These are phyloP conservation scores for Rhabditoides inermis DNA, from an alignment of 2,888 invertebrate species.

Conservation along the genomic window DNA sequence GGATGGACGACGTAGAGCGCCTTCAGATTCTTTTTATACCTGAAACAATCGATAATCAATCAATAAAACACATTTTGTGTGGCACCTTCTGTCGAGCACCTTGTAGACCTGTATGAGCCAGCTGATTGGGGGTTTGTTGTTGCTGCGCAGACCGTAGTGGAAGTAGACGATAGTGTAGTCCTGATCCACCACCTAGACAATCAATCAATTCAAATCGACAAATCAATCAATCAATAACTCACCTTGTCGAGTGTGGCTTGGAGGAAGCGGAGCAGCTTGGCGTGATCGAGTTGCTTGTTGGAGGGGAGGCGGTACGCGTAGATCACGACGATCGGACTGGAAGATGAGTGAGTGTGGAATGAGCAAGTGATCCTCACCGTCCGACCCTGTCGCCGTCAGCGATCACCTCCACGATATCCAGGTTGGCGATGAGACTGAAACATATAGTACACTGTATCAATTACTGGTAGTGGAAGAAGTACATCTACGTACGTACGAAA, in stretches of 20 bases:
- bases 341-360: conserved; percentile 1
- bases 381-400: conserved; percentile 55
- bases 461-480: too few relatives aligned
- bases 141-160: conserved; percentile 86
- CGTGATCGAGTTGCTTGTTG: conserved; percentile 70
- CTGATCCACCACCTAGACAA: conserved; percentile 77
- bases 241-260: conserved; percentile 32
- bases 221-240: background rate
- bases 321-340: conserved; percentile 81
- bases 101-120: conserved; percentile 96
- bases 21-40: conserved; percentile 95
- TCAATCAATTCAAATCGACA: background rate
- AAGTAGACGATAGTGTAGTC: conserved; percentile 97
- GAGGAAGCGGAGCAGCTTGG: conserved; percentile 65
- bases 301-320: conserved; percentile 83
- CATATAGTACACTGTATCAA: too few relatives aligned
- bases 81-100: conserved; percentile 83
- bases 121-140: conserved; percentile 86
- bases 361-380: conserved; percentile 21
- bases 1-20: conserved; percentile 96
- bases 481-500: too few relatives aligned
- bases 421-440: conserved; percentile 65
- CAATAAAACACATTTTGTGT: background rate
- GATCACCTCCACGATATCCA: conserved; percentile 74
- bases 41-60: conserved; percentile 29